Percentiles rank a stretch among this genome's conserved stretches.
Conservation (phyloP, 2,113 vertebrate genomes). For the Sus scrofa region T2T-Sscrofa CM000826.6:30931001-30931500, state of each 20-base stretch:
- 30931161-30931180: background rate
- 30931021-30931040: background rate
- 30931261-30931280: background rate
- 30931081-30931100: background rate
- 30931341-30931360: background rate
- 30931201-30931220: background rate
- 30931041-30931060: background rate
- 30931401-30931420: background rate
- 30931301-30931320: background rate
- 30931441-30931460: conserved; percentile 2
- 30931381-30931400: conserved; percentile 7
- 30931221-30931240: background rate
- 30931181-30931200: accelerated
- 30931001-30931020: background rate
- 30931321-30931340: background rate
- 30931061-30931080: background rate
- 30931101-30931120: background rate
- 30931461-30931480: background rate
- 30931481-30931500: background rate
- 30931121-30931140: background rate
- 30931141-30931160: background rate
- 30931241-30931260: background rate
- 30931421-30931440: background rate
- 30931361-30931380: background rate
- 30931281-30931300: background rate